phyloP scores from a whole-genome alignment of 2,113 vertebrate species.

The Cichladusa arquata region DNA sequence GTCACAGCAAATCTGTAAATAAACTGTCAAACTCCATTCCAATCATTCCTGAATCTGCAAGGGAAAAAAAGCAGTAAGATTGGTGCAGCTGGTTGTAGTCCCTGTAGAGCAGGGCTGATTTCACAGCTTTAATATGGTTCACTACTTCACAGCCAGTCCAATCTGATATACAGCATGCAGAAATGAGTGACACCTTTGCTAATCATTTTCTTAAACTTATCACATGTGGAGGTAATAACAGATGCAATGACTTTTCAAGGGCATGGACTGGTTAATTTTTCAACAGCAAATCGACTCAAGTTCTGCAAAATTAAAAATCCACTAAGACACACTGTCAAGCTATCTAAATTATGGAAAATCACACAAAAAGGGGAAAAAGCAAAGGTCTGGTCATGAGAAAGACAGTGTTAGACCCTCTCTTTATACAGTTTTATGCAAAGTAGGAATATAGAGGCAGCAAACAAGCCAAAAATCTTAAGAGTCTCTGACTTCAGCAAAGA shows the following conservation, averaged over 20 bases:
- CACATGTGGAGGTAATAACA: conserved; percentile 57
- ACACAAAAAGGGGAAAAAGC: not conserved
- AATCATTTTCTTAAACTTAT: conserved; percentile 71
- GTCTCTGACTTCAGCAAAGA: not conserved
- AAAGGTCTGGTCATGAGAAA: not conserved
- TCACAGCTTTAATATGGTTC: conserved; percentile 69
- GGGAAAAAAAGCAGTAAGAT: conserved; percentile 55
- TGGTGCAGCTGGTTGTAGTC: conserved; percentile 57
- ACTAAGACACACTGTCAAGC: conserved; percentile 32
- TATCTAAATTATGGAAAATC: conserved; percentile 32
- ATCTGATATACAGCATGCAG: conserved; percentile 53
- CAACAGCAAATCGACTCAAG: conserved; percentile 28
- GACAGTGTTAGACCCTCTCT: not conserved
- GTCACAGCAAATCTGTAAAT: conserved; percentile 71
- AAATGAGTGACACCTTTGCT: conserved; percentile 68
- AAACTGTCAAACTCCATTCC: conserved; percentile 70
- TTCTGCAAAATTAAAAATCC: conserved; percentile 52
- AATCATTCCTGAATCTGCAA: conserved; percentile 65
- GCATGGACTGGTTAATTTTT: conserved; percentile 60
- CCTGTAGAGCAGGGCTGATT: conserved; percentile 58
- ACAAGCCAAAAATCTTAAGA: not conserved
- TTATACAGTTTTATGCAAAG: not conserved
- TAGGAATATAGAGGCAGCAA: not conserved
- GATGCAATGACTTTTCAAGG: conserved; percentile 69
- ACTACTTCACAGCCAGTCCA: conserved; percentile 65